phyloP scores from a whole-genome alignment of 2,113 vertebrate species.

The Leptobrachium leishanense region DNA sequence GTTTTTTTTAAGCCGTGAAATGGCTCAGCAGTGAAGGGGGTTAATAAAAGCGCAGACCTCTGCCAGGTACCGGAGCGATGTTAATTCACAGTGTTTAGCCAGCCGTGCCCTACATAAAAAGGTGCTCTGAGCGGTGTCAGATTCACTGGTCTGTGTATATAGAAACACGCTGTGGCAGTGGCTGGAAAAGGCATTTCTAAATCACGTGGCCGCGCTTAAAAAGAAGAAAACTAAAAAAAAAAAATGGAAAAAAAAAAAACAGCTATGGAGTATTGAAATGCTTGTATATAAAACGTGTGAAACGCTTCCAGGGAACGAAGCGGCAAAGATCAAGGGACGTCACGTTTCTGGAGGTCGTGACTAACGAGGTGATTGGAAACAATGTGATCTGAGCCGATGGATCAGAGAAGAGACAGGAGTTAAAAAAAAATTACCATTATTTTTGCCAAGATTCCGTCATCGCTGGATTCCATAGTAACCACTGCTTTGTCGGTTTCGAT shows the following conservation, averaged over 20 bases:
- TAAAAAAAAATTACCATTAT: slow-evolving; percentile 81
- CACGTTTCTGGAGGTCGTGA: neutral
- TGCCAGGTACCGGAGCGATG: neutral
- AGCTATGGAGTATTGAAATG: neutral
- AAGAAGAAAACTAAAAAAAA: too few relatives aligned
- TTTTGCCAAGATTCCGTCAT: slow-evolving; percentile 91
- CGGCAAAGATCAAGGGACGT: neutral
- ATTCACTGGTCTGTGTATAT: neutral
- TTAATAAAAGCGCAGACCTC: neutral
- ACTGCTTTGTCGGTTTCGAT: slow-evolving; percentile 98
- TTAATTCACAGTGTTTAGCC: neutral
- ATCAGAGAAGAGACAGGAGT: neutral
- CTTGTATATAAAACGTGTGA: neutral
- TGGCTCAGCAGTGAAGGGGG: too few relatives aligned
- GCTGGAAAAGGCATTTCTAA: neutral
- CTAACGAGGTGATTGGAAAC: too few relatives aligned
- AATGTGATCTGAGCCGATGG: too few relatives aligned
- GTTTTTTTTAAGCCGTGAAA: too few relatives aligned
- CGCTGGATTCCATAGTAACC: slow-evolving; percentile 88
- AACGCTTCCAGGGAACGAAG: too few relatives aligned
- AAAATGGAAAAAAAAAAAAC: too few relatives aligned
- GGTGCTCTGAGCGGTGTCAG: neutral
- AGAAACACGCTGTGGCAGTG: neutral
- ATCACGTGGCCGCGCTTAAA: neutral
- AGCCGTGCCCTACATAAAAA: slow-evolving; percentile 6